Evolutionary conservation across 1,140 invertebrate species (phyloP), one percentile per base, ranked within the genome.

Genomic region (Hormaphis cornu): DNA sequence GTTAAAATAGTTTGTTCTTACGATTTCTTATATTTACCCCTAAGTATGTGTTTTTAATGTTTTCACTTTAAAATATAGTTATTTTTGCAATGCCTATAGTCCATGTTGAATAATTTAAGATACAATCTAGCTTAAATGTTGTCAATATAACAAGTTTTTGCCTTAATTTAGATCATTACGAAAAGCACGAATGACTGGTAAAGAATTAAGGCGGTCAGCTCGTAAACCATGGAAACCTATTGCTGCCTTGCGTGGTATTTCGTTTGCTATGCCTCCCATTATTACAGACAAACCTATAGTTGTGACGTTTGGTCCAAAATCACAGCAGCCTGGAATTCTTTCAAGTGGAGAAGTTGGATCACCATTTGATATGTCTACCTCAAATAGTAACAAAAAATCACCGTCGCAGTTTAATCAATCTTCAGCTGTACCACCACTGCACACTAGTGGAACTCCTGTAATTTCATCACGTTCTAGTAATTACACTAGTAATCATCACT

Each of bases 161-260:
- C 12, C 24, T 20, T 61, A n/a, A 1, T 61, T 1, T 1, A 61
- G 37, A 66, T 66, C 40, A 0, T 5, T 48, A 1, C 28, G 42
- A 3, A 66, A 48, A 46, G 20, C 71, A 69, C 86, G 86, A 75
- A 80, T 95, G 73, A 86, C 89, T 59, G 84, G 85, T 70, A 80
- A 86, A 70, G 93, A 96, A 77, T 81, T 96, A 75, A 83, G 92
- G 75, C 83, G 92, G 75, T 88, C 91, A 37, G 93, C 93, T 24
- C 86, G 94, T 54, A 93, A 94, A 75, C 94, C 93, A 7, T 95
- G 92, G 90, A 84, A 89, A 20, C 44, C 28, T 22, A 44, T 50
- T 2, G 24, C 33, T 40, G 70, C 69, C 10, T 35, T 58, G 22
- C 54, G 37, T 9, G 54, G 54, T 1, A 58, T 58, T 24, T 58